A percentile compares a stretch with the other conserved stretches of the same genome.
Evolutionary conservation across 2,888 invertebrate species (phyloP).

Genomic region (Dione juno): DNA sequence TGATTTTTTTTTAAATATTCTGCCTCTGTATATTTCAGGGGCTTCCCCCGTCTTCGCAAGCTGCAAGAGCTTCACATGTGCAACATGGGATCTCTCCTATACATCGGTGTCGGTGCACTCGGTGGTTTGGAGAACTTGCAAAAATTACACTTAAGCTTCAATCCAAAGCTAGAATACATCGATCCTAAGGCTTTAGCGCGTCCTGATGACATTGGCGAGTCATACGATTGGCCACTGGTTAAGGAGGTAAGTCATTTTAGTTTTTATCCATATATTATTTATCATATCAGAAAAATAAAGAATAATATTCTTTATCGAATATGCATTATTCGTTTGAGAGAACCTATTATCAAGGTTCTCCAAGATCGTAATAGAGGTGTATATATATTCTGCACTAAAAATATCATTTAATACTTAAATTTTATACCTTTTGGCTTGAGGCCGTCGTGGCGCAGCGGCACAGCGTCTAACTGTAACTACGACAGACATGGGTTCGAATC

Average conservation of each 20-base stretch:
- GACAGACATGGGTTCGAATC: too few species aligned
- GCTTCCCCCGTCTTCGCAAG: conserved; percentile 85
- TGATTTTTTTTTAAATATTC: background rate
- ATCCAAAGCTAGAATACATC: conserved; percentile 84
- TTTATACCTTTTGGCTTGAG: too few species aligned
- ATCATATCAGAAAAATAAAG: too few species aligned
- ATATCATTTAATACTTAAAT: too few species aligned
- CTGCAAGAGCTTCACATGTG: conserved; percentile 87
- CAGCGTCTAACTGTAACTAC: too few species aligned
- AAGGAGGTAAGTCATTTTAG: conserved; percentile 85
- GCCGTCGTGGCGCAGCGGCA: too few species aligned
- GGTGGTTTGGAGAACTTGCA: conserved; percentile 76
- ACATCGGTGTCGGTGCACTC: conserved; percentile 80
- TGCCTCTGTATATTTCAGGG: conserved; percentile 68
- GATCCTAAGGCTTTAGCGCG: conserved; percentile 85
- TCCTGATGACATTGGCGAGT: conserved; percentile 75
- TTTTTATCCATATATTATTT: too few species aligned
- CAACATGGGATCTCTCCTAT: conserved; percentile 84
- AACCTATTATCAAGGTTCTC: too few species aligned
- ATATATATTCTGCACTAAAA: too few species aligned
- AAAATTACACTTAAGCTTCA: conserved; percentile 85
- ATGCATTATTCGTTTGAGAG: too few species aligned
- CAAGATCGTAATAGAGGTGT: too few species aligned
- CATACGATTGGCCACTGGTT: conserved; percentile 85
- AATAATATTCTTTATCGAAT: too few species aligned